Percentiles rank a stretch among this genome's conserved stretches.
phyloP scores from a whole-genome alignment of 1,140 invertebrate genomes.

The Drosophila micromelanica region DNA sequence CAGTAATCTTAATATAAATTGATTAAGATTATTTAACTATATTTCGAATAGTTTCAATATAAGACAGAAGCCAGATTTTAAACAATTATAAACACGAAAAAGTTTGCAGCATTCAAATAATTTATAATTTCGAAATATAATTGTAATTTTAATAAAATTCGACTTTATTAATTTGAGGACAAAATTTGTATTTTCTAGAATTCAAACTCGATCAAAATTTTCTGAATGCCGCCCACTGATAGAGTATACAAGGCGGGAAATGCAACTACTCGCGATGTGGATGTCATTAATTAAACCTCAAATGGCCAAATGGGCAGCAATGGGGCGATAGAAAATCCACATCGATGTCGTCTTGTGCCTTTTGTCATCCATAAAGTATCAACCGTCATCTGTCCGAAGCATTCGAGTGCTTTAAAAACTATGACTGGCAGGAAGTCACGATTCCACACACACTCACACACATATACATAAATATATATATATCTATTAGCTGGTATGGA shows the following conservation, averaged over 20 bases:
- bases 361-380: slow-evolving; percentile 72
- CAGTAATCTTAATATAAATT: too few relatives aligned
- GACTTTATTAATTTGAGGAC: too few relatives aligned
- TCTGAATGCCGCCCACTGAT: not conserved
- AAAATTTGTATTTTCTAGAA: too few relatives aligned
- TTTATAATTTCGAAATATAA: too few relatives aligned
- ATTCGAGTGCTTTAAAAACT: slow-evolving; percentile 45
- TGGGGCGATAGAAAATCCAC: slow-evolving; percentile 36
- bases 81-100: too few relatives aligned
- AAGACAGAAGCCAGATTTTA: too few relatives aligned
- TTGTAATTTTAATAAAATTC: too few relatives aligned
- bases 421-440: slow-evolving; percentile 75
- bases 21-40: too few relatives aligned
- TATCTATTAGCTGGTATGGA: slow-evolving; percentile 30
- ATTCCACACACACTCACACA: slow-evolving; percentile 50
- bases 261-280: slow-evolving; percentile 30
- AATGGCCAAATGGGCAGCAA: slow-evolving; percentile 60
- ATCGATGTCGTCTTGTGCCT: slow-evolving; percentile 60
- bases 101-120: too few relatives aligned
- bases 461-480: slow-evolving; percentile 20
- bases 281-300: slow-evolving; percentile 80
- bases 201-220: too few relatives aligned
- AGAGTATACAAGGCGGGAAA: not conserved
- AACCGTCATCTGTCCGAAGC: slow-evolving; percentile 10
- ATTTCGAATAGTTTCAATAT: too few relatives aligned